These are phyloP conservation scores for Percopsis omiscomaycus DNA, from an alignment of 2,797 vertebrate species.

Conservation along the genomic window DNA sequence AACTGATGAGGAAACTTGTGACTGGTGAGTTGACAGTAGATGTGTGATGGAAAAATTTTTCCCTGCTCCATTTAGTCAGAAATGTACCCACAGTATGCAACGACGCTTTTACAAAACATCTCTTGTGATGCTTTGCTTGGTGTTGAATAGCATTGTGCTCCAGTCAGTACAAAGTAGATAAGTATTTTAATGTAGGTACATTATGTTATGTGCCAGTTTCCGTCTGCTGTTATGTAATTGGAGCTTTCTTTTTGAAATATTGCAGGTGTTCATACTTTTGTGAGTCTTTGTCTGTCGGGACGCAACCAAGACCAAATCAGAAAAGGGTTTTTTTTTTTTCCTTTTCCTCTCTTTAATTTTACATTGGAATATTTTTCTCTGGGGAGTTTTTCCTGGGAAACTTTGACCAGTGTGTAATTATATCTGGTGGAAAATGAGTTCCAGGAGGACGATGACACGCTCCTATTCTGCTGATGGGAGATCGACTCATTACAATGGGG, in stretches of 20 bases:
- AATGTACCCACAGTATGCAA: neutral
- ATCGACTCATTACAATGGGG: slow-evolving; percentile 58
- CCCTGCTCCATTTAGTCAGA: neutral
- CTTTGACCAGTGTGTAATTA: slow-evolving; percentile 7
- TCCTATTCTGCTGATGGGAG: slow-evolving; percentile 68
- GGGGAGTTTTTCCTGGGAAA: neutral
- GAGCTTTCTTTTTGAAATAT: slow-evolving; percentile 2
- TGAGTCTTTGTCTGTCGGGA: slow-evolving; percentile 12
- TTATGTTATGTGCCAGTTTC: neutral
- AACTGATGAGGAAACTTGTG: slow-evolving; percentile 54
- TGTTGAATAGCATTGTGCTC: slow-evolving; percentile 5
- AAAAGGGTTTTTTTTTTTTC: slow-evolving; percentile 8
- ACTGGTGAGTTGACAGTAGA: slow-evolving; percentile 63
- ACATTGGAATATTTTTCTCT: neutral
- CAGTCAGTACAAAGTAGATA: neutral
- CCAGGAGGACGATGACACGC: slow-evolving; percentile 69
- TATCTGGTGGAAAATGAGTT: slow-evolving; percentile 72
- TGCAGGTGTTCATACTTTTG: neutral
- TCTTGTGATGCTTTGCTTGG: slow-evolving; percentile 7
- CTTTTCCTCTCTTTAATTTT: neutral
- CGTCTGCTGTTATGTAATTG: neutral
- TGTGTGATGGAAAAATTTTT: neutral
- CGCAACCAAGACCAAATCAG: slow-evolving; percentile 3
- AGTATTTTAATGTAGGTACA: neutral
- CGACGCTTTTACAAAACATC: slow-evolving; percentile 7